Percentiles rank a stretch among this genome's conserved stretches.
Conservation (phyloP, 23 tunicate genomes). For the Aplidium turbinatum region DNA sequence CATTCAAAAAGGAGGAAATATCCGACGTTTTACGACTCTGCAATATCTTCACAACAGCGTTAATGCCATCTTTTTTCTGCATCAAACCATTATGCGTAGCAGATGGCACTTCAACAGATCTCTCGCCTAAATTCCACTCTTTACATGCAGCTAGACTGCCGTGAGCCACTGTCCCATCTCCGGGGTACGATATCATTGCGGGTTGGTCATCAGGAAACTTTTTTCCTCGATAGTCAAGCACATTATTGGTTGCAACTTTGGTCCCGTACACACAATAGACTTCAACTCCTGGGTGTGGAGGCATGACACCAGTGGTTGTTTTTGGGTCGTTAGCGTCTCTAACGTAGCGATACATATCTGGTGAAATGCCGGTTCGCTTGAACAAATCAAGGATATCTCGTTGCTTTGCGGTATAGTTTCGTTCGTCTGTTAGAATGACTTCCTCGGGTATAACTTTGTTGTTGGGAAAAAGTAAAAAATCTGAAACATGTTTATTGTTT, state of each 20-base stretch:
- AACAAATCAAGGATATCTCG: slow-evolving; percentile 11
- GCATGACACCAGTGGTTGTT: not conserved
- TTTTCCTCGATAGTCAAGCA: slow-evolving; percentile 27
- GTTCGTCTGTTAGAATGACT: slow-evolving; percentile 37
- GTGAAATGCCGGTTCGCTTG: not conserved
- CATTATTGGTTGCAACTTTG: slow-evolving; percentile 23
- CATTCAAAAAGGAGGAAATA: too few relatives aligned
- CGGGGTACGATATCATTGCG: not conserved
- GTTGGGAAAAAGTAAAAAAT: slow-evolving; percentile 52
- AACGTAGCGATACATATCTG: slow-evolving; percentile 26
- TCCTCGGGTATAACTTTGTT: slow-evolving; percentile 1
- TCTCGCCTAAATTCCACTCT: slow-evolving; percentile 34
- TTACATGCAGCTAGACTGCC: slow-evolving; percentile 45
- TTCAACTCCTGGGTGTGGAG: slow-evolving; percentile 53
- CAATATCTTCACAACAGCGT: slow-evolving; percentile 35
- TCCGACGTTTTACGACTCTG: too few relatives aligned
- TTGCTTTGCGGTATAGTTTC: slow-evolving; percentile 28
- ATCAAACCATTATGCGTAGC: slow-evolving; percentile 35
- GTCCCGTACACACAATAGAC: slow-evolving; percentile 63
- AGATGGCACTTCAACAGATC: slow-evolving; percentile 21
- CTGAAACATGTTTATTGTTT: too few relatives aligned
- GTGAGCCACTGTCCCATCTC: slow-evolving; percentile 51
- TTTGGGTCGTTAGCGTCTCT: slow-evolving; percentile 9
- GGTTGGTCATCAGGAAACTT: slow-evolving; percentile 67
- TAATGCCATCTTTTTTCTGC: slow-evolving; percentile 14